Evolutionary conservation across 2,888 invertebrate genomes (phyloP).

Genomic region (Noctua janthina): DNA sequence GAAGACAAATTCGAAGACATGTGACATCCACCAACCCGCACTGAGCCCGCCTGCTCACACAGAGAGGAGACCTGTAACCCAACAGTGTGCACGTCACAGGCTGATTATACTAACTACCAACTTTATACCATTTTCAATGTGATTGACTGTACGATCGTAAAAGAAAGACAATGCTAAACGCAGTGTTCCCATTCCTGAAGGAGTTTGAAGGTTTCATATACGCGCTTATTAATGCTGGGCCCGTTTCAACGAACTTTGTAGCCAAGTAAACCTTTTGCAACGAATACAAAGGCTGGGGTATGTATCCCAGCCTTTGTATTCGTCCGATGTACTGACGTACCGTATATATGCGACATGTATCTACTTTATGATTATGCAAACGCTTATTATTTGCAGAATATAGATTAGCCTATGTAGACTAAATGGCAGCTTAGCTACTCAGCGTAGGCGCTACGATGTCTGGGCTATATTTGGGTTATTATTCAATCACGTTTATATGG

Average conservation of each 20-base stretch:
- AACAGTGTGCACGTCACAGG: background rate
- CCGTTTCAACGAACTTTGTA: background rate
- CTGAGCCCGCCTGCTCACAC: background rate
- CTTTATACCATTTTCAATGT: background rate
- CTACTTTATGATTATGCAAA: conserved; percentile 53
- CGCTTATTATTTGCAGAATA: conserved; percentile 51
- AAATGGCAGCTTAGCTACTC: conserved; percentile 12
- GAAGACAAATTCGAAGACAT: background rate
- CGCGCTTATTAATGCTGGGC: background rate
- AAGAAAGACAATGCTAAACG: background rate
- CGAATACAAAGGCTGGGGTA: too few species aligned
- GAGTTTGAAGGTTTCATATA: background rate
- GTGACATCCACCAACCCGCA: background rate
- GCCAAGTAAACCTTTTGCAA: conserved; percentile 37
- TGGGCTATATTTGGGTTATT: background rate
- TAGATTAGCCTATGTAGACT: conserved; percentile 47
- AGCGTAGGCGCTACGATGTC: conserved; percentile 35
- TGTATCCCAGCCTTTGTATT: conserved; percentile 27
- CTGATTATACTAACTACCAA: background rate
- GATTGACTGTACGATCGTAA: background rate
- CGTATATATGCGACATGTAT: conserved; percentile 16
- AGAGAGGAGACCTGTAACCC: background rate
- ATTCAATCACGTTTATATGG: background rate
- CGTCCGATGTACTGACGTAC: conserved; percentile 25
- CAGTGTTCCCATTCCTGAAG: background rate